These are phyloP conservation scores for Achlya flavicornis DNA, from an alignment of 2,888 invertebrate genomes.

Conservation along the genomic window DNA sequence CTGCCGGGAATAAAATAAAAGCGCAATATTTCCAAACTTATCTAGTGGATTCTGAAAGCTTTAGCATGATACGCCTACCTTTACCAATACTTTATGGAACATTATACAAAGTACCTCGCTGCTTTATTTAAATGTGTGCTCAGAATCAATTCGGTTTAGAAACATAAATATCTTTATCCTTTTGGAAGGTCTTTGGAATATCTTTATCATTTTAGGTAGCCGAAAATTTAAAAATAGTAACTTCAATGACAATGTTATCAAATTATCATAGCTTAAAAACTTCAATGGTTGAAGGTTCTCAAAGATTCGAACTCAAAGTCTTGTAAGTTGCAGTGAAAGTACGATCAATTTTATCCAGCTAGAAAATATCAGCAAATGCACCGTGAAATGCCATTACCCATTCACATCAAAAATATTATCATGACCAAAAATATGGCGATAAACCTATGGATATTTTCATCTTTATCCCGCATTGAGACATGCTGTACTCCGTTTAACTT, in stretches of 20 bases:
- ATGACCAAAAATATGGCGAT: too few species aligned
- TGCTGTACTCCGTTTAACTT: too few species aligned
- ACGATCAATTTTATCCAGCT: not conserved
- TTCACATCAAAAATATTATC: not conserved
- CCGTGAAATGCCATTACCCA: not conserved
- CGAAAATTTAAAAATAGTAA: too few species aligned
- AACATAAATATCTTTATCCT: not conserved
- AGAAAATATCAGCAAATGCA: not conserved
- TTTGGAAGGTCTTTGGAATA: too few species aligned
- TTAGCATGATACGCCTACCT: not conserved
- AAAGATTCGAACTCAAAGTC: not conserved
- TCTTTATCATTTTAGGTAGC: too few species aligned
- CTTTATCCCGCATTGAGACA: too few species aligned
- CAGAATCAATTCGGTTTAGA: not conserved
- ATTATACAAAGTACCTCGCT: not conserved
- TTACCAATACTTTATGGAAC: not conserved
- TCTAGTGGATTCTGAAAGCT: not conserved
- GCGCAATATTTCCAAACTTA: not conserved
- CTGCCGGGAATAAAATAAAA: slow-evolving; percentile 1
- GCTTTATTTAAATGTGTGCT: not conserved
- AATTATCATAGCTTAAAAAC: not conserved
- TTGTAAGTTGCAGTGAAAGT: not conserved
- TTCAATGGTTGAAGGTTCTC: not conserved
- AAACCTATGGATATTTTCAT: too few species aligned
- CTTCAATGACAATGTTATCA: not conserved